phyloP scores from a whole-genome alignment of 2,888 invertebrate genomes.

The Drosophila cognata region DNA sequence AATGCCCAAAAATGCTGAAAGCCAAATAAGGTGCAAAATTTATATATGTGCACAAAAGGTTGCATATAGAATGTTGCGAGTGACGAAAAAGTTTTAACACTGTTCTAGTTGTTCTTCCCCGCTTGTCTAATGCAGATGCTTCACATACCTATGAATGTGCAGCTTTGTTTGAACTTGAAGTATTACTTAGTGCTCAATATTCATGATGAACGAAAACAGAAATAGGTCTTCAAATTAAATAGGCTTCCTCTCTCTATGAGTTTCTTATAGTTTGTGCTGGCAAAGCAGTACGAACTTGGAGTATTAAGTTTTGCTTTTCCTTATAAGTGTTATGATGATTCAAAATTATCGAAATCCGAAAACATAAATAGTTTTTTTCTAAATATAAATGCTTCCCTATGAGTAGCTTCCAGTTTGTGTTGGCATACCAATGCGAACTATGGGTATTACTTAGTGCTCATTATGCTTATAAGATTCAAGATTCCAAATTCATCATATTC shows the following conservation, averaged over 20 bases:
- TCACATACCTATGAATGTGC: background rate
- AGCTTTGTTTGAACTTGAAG: background rate
- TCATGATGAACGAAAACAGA: background rate
- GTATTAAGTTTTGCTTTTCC: background rate
- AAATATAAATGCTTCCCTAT: too few relatives aligned
- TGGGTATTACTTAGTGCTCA: background rate
- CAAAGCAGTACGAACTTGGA: background rate
- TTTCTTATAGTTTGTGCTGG: background rate
- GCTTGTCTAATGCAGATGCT: background rate
- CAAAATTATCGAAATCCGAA: too few relatives aligned
- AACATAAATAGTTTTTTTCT: too few relatives aligned
- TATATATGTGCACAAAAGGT: constrained; percentile 5
- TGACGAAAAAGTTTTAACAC: constrained; percentile 13
- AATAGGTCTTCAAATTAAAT: background rate
- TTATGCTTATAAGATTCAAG: background rate
- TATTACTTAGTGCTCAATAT: background rate
- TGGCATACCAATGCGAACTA: too few relatives aligned
- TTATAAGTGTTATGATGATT: too few relatives aligned
- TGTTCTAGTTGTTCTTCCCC: background rate
- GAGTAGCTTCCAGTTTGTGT: too few relatives aligned
- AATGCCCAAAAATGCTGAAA: constrained; percentile 60
- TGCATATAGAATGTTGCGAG: constrained; percentile 1
- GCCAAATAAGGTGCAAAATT: constrained; percentile 68
- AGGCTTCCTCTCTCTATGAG: background rate
- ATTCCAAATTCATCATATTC: background rate